Percentiles rank a stretch among this genome's conserved stretches.
Conservation (phyloP, 2,113 vertebrate genomes). For the Xerus inauris region DNA sequence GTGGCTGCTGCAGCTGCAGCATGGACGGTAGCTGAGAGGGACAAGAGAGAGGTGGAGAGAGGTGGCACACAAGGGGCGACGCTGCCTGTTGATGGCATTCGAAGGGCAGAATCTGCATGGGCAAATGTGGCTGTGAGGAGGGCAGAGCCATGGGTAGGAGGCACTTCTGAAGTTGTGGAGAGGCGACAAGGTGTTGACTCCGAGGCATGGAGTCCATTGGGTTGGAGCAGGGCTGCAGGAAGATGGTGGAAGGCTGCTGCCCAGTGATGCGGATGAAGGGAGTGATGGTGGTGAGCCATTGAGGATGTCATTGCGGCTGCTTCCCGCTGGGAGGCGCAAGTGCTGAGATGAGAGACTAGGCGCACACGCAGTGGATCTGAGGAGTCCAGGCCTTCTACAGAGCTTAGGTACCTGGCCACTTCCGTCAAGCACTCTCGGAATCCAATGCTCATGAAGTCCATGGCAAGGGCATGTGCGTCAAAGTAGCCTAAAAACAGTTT, state of each 20-base stretch:
- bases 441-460: constrained; percentile 99
- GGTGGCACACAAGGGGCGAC: constrained; percentile 89
- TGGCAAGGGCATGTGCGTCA: constrained; percentile 93
- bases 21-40: constrained; percentile 92
- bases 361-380: constrained; percentile 90
- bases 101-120: constrained; percentile 88
- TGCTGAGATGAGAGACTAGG: constrained; percentile 95
- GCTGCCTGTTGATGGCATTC: constrained; percentile 87
- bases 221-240: constrained; percentile 88
- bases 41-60: constrained; percentile 92
- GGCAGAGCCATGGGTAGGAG: constrained; percentile 84
- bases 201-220: constrained; percentile 86
- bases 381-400: constrained; percentile 93
- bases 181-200: constrained; percentile 86
- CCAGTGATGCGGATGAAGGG: constrained; percentile 92
- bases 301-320: constrained; percentile 91
- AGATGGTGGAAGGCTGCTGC: constrained; percentile 89
- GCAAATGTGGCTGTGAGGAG: constrained; percentile 91
- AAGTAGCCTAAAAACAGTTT: constrained; percentile 88
- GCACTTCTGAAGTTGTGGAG: constrained; percentile 83
- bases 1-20: constrained; percentile 89
- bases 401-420: constrained; percentile 93
- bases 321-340: constrained; percentile 94
- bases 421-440: constrained; percentile 96
- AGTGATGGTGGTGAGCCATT: constrained; percentile 87